A percentile compares a stretch with the other conserved stretches of the same genome.
Evolutionary conservation across 1,140 invertebrate genomes (phyloP).

Genomic region (Hypsibius dujardini): DNA sequence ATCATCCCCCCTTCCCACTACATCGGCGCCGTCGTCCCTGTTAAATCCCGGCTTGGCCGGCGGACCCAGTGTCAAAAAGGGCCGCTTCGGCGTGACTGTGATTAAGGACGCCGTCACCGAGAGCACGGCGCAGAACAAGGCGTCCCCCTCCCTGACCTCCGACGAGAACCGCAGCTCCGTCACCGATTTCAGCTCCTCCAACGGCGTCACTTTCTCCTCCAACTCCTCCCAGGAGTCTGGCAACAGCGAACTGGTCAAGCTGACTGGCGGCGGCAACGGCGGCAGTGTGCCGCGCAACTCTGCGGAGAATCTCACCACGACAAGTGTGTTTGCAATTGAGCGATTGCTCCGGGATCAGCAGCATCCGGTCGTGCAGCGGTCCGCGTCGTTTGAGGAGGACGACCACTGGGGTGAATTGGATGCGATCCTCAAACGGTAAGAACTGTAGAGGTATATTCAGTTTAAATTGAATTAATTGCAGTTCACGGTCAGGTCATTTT

Average conservation of each 20-base stretch:
- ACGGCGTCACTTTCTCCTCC: constrained; percentile 8
- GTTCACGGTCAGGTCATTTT: not conserved
- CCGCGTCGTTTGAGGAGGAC: not conserved
- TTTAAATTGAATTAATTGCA: not conserved
- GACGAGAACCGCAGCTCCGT: constrained; percentile 2
- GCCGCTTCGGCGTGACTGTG: constrained; percentile 3
- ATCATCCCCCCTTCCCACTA: not conserved
- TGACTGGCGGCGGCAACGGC: no score
- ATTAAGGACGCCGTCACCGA: constrained; percentile 12
- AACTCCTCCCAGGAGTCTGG: not conserved
- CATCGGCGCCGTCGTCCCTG: not conserved
- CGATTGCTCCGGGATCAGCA: not conserved
- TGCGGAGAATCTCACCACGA: not conserved
- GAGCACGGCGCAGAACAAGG: not conserved
- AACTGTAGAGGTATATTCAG: not conserved
- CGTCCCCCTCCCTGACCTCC: not conserved
- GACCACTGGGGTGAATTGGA: not conserved
- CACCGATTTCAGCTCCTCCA: not conserved
- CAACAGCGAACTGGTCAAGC: not conserved
- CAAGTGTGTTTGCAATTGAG: constrained; percentile 13
- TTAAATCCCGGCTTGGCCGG: not conserved
- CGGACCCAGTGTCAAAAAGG: not conserved
- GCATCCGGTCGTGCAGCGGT: not conserved
- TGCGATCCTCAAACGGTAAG: not conserved
- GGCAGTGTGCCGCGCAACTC: not conserved